These are phyloP conservation scores for Varroa destructor DNA, from an alignment of 1,140 invertebrate species.

Conservation along the genomic window DNA sequence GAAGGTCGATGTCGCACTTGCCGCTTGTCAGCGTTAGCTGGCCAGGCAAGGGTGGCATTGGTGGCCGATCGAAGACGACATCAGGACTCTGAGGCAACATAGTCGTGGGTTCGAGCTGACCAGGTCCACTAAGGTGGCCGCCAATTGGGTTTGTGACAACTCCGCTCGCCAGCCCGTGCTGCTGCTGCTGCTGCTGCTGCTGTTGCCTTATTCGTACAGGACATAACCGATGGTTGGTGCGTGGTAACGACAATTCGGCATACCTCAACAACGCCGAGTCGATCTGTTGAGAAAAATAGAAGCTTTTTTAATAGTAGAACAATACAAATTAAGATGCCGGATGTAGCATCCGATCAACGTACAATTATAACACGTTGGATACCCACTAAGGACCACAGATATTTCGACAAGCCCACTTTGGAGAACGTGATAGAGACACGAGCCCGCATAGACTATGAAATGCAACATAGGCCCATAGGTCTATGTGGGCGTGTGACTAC, in stretches of 20 bases:
- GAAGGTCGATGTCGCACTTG: constrained; percentile 27
- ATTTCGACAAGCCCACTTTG: no score
- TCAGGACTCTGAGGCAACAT: constrained; percentile 21
- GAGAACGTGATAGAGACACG: no score
- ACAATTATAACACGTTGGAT: no score
- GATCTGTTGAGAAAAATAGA: background rate
- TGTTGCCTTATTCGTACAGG: constrained; percentile 21
- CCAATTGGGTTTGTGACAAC: constrained; percentile 4
- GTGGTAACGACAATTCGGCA: constrained; percentile 18
- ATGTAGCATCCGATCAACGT: no score
- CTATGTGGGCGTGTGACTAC: no score
- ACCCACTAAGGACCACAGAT: no score
- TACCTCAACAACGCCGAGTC: constrained; percentile 23
- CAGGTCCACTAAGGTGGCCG: background rate
- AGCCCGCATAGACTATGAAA: no score
- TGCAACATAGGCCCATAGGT: no score
- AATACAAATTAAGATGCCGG: no score
- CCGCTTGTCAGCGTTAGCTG: background rate
- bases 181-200: background rate
- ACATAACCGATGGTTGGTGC: constrained; percentile 24
- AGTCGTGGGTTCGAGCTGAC: constrained; percentile 1
- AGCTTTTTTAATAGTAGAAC: no score
- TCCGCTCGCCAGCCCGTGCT: no score
- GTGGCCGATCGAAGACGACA: constrained; percentile 21
- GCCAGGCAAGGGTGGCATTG: constrained; percentile 18